Percentiles rank a stretch among this genome's conserved stretches.
Conservation (phyloP, 37 sponge, comb jelly and placozoan species). For the Cliona cf. orientalis region DNA sequence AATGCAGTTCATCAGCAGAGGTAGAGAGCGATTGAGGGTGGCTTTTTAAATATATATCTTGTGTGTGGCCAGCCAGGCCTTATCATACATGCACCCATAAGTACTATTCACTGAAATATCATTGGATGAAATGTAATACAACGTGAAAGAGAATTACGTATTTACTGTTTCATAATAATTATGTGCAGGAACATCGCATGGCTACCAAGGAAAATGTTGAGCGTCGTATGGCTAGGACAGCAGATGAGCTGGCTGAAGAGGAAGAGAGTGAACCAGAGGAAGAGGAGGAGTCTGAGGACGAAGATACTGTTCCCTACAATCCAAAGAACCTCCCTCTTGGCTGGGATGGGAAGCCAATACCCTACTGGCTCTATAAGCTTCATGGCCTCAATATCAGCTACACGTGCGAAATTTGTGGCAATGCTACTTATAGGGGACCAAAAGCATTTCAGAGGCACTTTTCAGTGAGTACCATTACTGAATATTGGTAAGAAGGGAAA, state of each 20-base stretch:
- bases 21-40: too few relatives aligned
- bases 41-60: too few relatives aligned
- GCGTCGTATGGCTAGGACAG: constrained; percentile 92
- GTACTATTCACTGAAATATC: too few relatives aligned
- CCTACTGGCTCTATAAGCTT: constrained; percentile 99
- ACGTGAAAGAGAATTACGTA: too few relatives aligned
- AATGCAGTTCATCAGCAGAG: too few relatives aligned
- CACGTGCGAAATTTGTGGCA: constrained; percentile 98
- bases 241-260: constrained; percentile 90
- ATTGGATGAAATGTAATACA: too few relatives aligned
- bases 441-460: constrained; percentile 99
- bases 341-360: constrained; percentile 99
- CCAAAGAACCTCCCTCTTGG: constrained; percentile 99
- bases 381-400: constrained; percentile 98
- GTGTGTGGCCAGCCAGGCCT: too few relatives aligned
- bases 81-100: too few relatives aligned
- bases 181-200: constrained; percentile 84
- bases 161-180: neutral
- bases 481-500: too few relatives aligned
- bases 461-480: constrained; percentile 58
- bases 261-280: constrained; percentile 63
- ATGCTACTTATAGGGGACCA: constrained; percentile 91
- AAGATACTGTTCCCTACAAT: constrained; percentile 89
- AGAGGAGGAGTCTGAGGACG: constrained; percentile 77
- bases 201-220: constrained; percentile 97